Percentiles rank a stretch among this genome's conserved stretches.
These are phyloP conservation scores for Bergia sp. DNA, from an alignment of 92 coral and sea anemone genomes.

Conservation along the genomic window DNA sequence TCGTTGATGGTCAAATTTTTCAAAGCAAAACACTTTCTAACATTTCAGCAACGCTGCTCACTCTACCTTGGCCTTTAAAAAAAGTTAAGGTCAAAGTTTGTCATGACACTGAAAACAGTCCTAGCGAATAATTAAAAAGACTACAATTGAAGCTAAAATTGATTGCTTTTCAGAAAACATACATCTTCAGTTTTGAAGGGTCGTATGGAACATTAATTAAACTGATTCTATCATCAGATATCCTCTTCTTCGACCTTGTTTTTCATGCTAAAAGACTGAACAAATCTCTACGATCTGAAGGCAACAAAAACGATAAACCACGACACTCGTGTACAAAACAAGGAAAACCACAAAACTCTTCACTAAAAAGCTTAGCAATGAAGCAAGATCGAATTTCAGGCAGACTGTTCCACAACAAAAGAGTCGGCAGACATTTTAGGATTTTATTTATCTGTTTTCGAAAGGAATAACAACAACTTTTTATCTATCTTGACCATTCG, in stretches of 20 bases:
- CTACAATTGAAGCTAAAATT: no score
- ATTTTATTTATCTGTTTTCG: conserved; percentile 1
- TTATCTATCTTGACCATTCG: conserved; percentile 14
- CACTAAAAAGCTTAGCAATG: conserved; percentile 28
- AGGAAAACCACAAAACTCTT: neutral
- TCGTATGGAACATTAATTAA: neutral
- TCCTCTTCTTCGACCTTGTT: neutral
- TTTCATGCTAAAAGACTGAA: neutral
- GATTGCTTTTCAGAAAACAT: neutral
- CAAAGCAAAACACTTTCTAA: neutral
- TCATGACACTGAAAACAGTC: neutral
- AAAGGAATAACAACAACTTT: conserved; percentile 18
- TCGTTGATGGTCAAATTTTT: neutral
- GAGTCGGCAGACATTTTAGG: neutral
- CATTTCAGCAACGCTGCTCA: neutral
- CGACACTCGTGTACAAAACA: neutral
- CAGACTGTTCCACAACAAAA: conserved; percentile 25
- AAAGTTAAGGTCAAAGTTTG: neutral
- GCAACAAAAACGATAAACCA: neutral
- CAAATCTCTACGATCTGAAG: conserved; percentile 8
- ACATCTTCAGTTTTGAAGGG: neutral
- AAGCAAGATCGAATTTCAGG: conserved; percentile 30
- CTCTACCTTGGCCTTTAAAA: neutral
- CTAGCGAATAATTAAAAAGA: neutral
- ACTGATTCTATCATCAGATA: neutral